Base-by-base conservation (phyloP, 2,797 vertebrate species). In the Antrozous pallidus region DNA sequence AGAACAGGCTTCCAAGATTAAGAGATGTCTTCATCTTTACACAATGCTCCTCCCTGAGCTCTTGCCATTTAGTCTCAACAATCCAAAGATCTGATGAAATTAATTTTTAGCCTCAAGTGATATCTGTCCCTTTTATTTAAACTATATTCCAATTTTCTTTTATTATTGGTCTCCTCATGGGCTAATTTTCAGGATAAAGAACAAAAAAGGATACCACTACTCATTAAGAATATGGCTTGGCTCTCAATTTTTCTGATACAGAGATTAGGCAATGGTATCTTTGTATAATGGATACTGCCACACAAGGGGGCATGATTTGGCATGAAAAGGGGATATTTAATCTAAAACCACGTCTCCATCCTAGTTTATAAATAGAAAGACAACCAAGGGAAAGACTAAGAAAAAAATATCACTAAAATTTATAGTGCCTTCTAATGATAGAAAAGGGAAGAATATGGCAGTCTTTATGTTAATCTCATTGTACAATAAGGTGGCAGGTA, bases 101-200 rank as follows among this genome's bases (percentile, higher is more conserved):
- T 96, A 90, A 97, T 95, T 67, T 94, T n/a, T 96, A 49, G 28
- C 42, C 38, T 97, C 69, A 71, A 18, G 26, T 93, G 90, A 61
- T 88, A 93, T 96, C 92, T 95, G 9, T 74, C 78, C 63, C 40
- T 94, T 96, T 96, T 0, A 0, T 78, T 96, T 96, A 54, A 82
- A 75, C 47, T 3, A 87, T 61, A 95, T 89, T 82, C 84, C 70
- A 77, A 96, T 65, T 67, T 85, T 61, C 83, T 56, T 49, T 81
- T 45, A 67, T 78, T 83, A 70, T 73, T 88, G 9, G 84, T 94
- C 67, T 80, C 49, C 61, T 97, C 93, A 67, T 94, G 67, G 94
- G 51, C 71, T 96, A 56, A 49, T 92, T 77, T 88, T 69, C 80
- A 87, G 86, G 33, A 58, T 38, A 74, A 80, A 78, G n/a, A 36